Evolutionary conservation across 1,140 invertebrate genomes (phyloP).

Genomic region (Drosophila gunungcola): DNA sequence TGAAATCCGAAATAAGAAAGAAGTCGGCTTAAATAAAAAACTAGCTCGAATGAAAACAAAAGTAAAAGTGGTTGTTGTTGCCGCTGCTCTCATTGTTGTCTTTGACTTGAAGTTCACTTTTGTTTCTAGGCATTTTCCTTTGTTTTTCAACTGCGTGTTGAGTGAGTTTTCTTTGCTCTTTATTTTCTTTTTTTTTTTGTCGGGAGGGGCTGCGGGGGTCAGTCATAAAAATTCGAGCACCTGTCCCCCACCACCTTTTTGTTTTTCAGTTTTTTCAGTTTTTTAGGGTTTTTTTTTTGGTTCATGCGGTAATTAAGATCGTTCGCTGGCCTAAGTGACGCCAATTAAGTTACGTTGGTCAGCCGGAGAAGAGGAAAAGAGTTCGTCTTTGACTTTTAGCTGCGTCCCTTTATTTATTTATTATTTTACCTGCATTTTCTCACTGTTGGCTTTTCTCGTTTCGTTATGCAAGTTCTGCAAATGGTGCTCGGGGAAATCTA

Average conservation of each 20-base stretch:
- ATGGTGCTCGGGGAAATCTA: slow-evolving; percentile 16
- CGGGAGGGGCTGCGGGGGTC: slow-evolving; percentile 6
- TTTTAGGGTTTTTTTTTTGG: not conserved
- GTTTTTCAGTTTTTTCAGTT: not conserved
- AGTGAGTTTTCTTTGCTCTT: slow-evolving; percentile 34
- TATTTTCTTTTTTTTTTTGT: slow-evolving; percentile 35
- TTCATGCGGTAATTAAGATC: slow-evolving; percentile 75
- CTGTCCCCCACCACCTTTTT: slow-evolving; percentile 5
- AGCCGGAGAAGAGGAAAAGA: not conserved
- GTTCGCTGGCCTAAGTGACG: slow-evolving; percentile 68
- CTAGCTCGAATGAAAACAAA: slow-evolving; percentile 55
- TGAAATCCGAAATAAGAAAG: slow-evolving; percentile 58
- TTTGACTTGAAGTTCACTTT: slow-evolving; percentile 43
- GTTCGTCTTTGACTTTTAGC: slow-evolving; percentile 20
- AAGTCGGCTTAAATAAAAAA: slow-evolving; percentile 26
- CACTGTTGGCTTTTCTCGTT: slow-evolving; percentile 18
- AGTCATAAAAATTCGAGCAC: slow-evolving; percentile 38
- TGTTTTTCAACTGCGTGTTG: slow-evolving; percentile 37
- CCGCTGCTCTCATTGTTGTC: slow-evolving; percentile 55
- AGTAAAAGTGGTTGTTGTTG: slow-evolving; percentile 75
- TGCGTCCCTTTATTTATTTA: slow-evolving; percentile 46
- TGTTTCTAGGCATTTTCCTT: slow-evolving; percentile 71
- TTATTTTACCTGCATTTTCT: slow-evolving; percentile 53
- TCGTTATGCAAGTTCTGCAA: slow-evolving; percentile 74
- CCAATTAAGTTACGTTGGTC: slow-evolving; percentile 75